Base-by-base conservation (phyloP, 2,797 vertebrate species). In the Crenuchus spilurus region DNA sequence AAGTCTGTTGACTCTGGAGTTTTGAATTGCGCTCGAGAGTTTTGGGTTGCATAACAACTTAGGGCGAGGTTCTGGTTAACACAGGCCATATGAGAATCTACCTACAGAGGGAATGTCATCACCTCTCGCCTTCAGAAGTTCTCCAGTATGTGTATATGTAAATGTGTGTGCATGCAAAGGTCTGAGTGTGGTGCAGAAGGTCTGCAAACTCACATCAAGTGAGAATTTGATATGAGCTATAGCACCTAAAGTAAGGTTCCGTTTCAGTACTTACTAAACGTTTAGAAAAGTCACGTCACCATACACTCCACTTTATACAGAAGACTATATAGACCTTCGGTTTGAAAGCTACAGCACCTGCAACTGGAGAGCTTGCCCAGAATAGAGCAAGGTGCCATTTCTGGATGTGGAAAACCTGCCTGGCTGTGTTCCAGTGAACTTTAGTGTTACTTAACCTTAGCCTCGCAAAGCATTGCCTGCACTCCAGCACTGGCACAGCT, bases 391-490 rank as follows among this genome's bases (percentile, higher is more conserved):
- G 51, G 10, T 68, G 31, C 61, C 44, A 30, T 80, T 68, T 60
- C 72, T 75, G 49, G 71, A 16, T 33, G 61, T 72, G 69, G 68
- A 20, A 61, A 58, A 83, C 84, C 77, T 86, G 84, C 64, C 82
- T 82, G 82, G 80, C 81, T n/a, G 11, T 72, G 70, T 75, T 81
- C 78, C 72, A 55, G 20, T 86, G 83, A 89, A 89, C 87, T 67
- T 87, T 87, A 44, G 66, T 88, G 87, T 90, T 89, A 88, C 84
- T 91, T 90, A 90, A 89, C 81, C 78, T 26, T 2, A 55, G 24
- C 33, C 42, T 11, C 18, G 8, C 6, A 57, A 65, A 61, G 61
- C 70, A 71, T 51, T 52, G 62, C 10, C 42, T 51, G 31, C 67
- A 57, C 66, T 71, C 35, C 44, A 61, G 52, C 35, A 37, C 37